Base-by-base conservation (phyloP, 64 coral and sea anemone genomes). In the Montipora foliosa region DNA sequence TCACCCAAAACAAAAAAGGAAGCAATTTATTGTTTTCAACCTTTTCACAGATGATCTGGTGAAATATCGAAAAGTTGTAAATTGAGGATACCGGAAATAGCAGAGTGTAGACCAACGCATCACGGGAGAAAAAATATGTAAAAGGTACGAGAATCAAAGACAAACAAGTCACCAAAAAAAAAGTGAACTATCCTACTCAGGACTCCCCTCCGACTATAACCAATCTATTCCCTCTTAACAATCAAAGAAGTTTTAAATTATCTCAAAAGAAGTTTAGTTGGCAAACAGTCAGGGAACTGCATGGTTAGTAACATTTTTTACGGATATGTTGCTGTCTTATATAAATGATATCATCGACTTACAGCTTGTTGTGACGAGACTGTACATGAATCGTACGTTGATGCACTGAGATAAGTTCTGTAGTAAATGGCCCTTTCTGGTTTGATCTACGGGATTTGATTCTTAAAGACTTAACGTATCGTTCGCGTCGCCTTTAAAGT, bases 1-100 rank as follows among this genome's bases (percentile, higher is more conserved):
- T 50, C n/a, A 84, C 2, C 66, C 24, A 16, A 16, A 70, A 60
- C 69, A 62, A 85, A 85, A 85, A 64, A 22, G 49, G 66, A 49
- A 71, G 66, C 66, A 49, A 50, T 70, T 8, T 49, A 49, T 70
- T 85, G 12, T 22, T 50, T 85, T 19, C 2, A 11, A 49, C 49
- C 62, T 70, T 85, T 69, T 50, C n/a, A 46, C 7, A 14, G n/a
- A 71, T 71, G 6, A 6, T 70, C 48, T 1, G 44, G 70, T 19
- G 44, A 29, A 68, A 85, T 49, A 49, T 67, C 19, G 7, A 50
- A n/a, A 22, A 37, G 37, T 49, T 71, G 17, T 44, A 81, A 70
- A 3, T 85, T 29, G 16, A 70, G 64, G 47, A 6, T 49, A 85
- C 82, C 82, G 82, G 82, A 85, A 85, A 85, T 71, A 68, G 66